These are phyloP conservation scores for Pammene aurita DNA, from an alignment of 2,888 invertebrate genomes.

Conservation along the genomic window DNA sequence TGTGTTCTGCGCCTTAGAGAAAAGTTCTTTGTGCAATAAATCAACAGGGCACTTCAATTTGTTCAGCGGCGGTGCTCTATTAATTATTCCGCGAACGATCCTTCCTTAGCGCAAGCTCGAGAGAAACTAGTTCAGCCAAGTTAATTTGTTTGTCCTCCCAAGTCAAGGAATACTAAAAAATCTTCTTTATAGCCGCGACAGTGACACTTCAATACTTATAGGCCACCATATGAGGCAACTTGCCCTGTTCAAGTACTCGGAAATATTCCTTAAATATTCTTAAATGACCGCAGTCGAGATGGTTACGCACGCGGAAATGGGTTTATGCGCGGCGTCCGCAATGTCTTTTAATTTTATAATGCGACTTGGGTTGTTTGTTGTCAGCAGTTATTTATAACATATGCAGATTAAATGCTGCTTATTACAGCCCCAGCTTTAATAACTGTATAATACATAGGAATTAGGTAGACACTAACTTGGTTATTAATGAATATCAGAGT, in stretches of 20 bases:
- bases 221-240: conserved; percentile 33
- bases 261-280: conserved; percentile 52
- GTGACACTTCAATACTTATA: conserved; percentile 34
- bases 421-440: conserved; percentile 21
- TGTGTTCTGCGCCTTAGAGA: conserved; percentile 38
- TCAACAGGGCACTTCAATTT: conserved; percentile 48
- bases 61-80: conserved; percentile 47
- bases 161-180: conserved; percentile 28
- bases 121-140: conserved; percentile 39
- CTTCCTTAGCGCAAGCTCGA: conserved; percentile 36
- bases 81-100: conserved; percentile 48
- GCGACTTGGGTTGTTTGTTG: conserved; percentile 58
- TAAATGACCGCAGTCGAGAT: conserved; percentile 44
- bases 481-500: conserved; percentile 20
- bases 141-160: conserved; percentile 38
- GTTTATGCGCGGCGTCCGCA: conserved; percentile 57
- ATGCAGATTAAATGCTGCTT: conserved; percentile 63
- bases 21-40: conserved; percentile 44
- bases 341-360: conserved; percentile 57
- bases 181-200: conserved; percentile 15
- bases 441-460: conserved; percentile 26
- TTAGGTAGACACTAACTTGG: conserved; percentile 44
- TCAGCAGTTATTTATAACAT: conserved; percentile 61
- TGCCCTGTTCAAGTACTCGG: conserved; percentile 44
- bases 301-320: conserved; percentile 54